Percentiles rank a stretch among this genome's conserved stretches.
These are phyloP conservation scores for Colistium nudipinnis DNA, from an alignment of 2,113 vertebrate species.

Conservation along the genomic window DNA sequence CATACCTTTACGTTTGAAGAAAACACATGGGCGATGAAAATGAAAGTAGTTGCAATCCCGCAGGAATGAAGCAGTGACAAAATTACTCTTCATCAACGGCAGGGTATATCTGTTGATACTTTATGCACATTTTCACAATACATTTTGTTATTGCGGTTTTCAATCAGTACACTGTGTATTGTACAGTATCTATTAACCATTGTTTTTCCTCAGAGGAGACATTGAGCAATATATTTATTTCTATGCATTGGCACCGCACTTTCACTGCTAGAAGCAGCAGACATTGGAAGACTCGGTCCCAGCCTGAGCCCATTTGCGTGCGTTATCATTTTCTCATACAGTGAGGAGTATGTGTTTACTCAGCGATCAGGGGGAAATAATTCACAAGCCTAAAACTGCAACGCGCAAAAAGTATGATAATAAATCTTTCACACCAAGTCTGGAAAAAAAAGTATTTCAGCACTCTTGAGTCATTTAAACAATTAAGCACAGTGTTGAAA, in stretches of 20 bases:
- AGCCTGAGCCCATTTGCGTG: conserved; percentile 29
- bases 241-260: background rate
- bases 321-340: conserved; percentile 53
- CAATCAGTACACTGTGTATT: background rate
- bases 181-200: too few species aligned
- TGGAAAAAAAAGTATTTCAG: conserved; percentile 19
- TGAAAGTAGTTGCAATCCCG: too few species aligned
- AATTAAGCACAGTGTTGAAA: background rate
- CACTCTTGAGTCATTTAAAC: background rate
- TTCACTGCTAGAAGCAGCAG: background rate
- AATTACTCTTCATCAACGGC: too few species aligned
- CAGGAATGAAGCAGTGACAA: too few species aligned
- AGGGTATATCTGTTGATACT: too few species aligned
- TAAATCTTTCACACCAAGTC: conserved; percentile 36
- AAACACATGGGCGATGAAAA: too few species aligned
- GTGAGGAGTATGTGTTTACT: conserved; percentile 31
- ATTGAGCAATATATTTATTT: too few species aligned
- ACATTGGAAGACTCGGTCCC: background rate
- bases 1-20: too few species aligned
- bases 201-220: too few species aligned
- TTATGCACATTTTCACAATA: too few species aligned
- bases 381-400: conserved; percentile 14
- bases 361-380: conserved; percentile 21
- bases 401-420: conserved; percentile 4
- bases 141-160: background rate